Percentiles rank a stretch among this genome's conserved stretches.
These are phyloP conservation scores for Drosophila phalerata DNA, from an alignment of 2,888 invertebrate genomes.

Conservation along the genomic window DNA sequence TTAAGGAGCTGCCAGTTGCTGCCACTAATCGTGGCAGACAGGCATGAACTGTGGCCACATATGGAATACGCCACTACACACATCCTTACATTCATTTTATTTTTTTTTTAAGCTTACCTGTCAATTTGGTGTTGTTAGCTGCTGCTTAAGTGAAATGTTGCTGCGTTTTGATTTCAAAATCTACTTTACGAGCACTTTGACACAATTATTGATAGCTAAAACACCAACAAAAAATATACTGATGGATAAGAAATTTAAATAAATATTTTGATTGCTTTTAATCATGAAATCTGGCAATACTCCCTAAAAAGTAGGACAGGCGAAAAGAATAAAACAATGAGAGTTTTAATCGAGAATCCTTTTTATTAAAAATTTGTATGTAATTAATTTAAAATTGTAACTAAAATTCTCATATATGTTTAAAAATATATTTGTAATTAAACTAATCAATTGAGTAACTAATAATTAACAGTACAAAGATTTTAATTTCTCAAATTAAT, in stretches of 20 bases:
- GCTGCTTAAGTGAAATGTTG: slow-evolving; percentile 58
- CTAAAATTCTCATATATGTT: neutral
- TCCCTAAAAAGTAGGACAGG: neutral
- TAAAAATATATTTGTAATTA: neutral
- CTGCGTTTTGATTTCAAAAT: slow-evolving; percentile 52
- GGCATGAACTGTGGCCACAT: slow-evolving; percentile 65
- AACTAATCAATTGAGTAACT: neutral
- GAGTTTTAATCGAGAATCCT: neutral
- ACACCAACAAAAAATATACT: slow-evolving; percentile 7
- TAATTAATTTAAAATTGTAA: neutral
- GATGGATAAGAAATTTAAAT: neutral
- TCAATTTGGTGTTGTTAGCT: slow-evolving; percentile 63
- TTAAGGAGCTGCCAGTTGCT: slow-evolving; percentile 65
- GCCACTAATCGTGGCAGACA: slow-evolving; percentile 69
- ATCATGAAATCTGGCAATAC: neutral
- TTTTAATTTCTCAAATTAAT: slow-evolving; percentile 48
- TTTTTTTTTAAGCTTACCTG: slow-evolving; percentile 56
- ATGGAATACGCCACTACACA: slow-evolving; percentile 37
- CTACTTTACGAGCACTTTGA: slow-evolving; percentile 11
- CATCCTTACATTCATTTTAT: no score
- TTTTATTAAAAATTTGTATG: accelerated
- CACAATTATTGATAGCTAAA: slow-evolving; percentile 34
- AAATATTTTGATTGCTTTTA: no score
- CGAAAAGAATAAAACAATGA: neutral
- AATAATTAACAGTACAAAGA: neutral